phyloP scores from a whole-genome alignment of 2,797 vertebrate genomes.

The Scomberomorus guttatus region DNA sequence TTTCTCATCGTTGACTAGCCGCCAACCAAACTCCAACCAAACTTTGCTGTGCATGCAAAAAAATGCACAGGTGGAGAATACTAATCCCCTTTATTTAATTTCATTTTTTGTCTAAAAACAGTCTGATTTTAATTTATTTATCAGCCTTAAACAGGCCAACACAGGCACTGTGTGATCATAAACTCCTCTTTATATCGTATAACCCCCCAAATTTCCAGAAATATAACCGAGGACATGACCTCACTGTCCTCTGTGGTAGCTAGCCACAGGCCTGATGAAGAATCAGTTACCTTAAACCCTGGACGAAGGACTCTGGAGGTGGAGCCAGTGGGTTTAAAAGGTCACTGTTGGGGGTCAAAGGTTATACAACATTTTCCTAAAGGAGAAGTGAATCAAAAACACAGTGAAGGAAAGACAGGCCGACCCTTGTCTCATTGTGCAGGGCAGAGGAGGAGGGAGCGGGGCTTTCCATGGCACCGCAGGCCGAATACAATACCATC shows the following conservation, averaged over 20 bases:
- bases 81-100: neutral
- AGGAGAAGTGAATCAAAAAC: slow-evolving; percentile 77
- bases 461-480: slow-evolving; percentile 67
- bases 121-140: neutral
- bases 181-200: neutral
- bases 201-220: neutral
- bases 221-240: slow-evolving; percentile 19
- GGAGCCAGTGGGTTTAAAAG: slow-evolving; percentile 61
- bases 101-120: no score
- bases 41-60: no score
- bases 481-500: slow-evolving; percentile 77
- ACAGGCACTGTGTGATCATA: neutral
- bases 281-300: slow-evolving; percentile 51
- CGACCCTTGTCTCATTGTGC: slow-evolving; percentile 78
- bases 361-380: slow-evolving; percentile 81
- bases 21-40: no score
- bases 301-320: slow-evolving; percentile 39
- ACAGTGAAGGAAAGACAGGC: slow-evolving; percentile 75
- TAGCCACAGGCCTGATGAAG: slow-evolving; percentile 5
- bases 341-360: slow-evolving; percentile 76
- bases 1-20: neutral
- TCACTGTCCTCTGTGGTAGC: slow-evolving; percentile 1
- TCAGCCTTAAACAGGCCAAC: neutral
- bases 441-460: slow-evolving; percentile 61
- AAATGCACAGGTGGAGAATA: neutral